Base-by-base conservation (phyloP, 2,888 invertebrate species). In the Andrena trimmerana region DNA sequence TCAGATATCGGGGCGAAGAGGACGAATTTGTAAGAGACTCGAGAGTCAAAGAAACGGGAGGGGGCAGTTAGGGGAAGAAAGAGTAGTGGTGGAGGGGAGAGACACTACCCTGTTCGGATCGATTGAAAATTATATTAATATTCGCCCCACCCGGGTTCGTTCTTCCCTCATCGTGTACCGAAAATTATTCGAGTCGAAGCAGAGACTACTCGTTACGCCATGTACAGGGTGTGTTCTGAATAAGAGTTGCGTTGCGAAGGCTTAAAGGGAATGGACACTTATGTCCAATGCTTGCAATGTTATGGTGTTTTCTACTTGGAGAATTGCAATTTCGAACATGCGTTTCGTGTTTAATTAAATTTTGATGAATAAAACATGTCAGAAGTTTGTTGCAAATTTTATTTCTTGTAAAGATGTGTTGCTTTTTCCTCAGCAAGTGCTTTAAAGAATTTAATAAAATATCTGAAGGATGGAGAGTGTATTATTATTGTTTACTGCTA, bases 121-220 rank as follows among this genome's bases (percentile, higher is more conserved):
- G 81, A 81, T 76, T 52, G 71, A 76, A 83, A 81, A 83, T 83
- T 81, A 33, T 81, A 83, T 76, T 72, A 66, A 81, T 83, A 76
- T 81, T 79, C 69, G 50, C 31, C 20, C 60, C 63, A 42, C n/a
- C 52, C 48, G 8, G 13, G 10, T n/a, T n/a, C 42, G 36, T 16
- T 66, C 48, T 81, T 29, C 68, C 68, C 59, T 60, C 27, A 27
- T 57, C 57, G 31, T 31, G 60, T 60, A 31, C 60, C 60, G 60
- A 60, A 60, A 60, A 60, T 60, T 60, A 60, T 60, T 60, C 60
- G 31, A 27, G 57, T 13, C n/a, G 60, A 31, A 60, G 60, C 60
- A 31, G 29, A 16, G 60, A 60, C 60, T 60, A 60, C 16, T 31
- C n/a, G n/a, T 31, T 31, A 33, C 27, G 57, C 8, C 10, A 57